Percentiles rank a stretch among this genome's conserved stretches.
Evolutionary conservation across 2,113 vertebrate genomes (phyloP).

Genomic region (Gnathonemus longibarbis): DNA sequence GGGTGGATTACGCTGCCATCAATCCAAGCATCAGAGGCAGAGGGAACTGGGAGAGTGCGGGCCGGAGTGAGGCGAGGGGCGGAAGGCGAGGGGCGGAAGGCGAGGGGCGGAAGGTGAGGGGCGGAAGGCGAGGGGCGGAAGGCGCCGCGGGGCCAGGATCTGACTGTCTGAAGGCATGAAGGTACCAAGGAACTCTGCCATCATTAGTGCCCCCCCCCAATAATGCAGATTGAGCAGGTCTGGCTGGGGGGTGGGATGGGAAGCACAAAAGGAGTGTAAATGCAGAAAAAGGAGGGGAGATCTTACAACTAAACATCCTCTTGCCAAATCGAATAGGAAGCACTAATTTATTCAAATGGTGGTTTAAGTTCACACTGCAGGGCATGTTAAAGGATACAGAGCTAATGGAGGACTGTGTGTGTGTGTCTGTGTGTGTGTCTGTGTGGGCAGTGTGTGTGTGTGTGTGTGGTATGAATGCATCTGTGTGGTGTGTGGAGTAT

Average conservation of each 20-base stretch:
- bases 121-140: constrained; percentile 43
- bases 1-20: constrained; percentile 75
- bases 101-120: neutral
- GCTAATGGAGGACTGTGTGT: neutral
- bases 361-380: constrained; percentile 31
- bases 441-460: neutral
- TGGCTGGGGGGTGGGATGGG: neutral
- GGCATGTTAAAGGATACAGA: neutral
- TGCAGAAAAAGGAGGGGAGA: constrained; percentile 45
- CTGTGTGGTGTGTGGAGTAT: constrained; percentile 24
- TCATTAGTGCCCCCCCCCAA: constrained; percentile 30
- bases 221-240: neutral
- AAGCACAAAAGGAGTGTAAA: constrained; percentile 46
- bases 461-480: neutral
- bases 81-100: too few relatives aligned
- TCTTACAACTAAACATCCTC: constrained; percentile 44
- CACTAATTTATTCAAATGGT: constrained; percentile 37
- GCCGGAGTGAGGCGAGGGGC: constrained; percentile 70
- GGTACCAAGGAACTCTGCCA: constrained; percentile 43
- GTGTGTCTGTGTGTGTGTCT: neutral
- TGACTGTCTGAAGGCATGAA: constrained; percentile 55
- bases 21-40: constrained; percentile 67
- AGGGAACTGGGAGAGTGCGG: constrained; percentile 57
- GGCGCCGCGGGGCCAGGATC: constrained; percentile 43
- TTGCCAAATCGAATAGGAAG: constrained; percentile 36